Conservation (phyloP, 1,140 invertebrate species). For the Ceratitis capitata region DNA sequence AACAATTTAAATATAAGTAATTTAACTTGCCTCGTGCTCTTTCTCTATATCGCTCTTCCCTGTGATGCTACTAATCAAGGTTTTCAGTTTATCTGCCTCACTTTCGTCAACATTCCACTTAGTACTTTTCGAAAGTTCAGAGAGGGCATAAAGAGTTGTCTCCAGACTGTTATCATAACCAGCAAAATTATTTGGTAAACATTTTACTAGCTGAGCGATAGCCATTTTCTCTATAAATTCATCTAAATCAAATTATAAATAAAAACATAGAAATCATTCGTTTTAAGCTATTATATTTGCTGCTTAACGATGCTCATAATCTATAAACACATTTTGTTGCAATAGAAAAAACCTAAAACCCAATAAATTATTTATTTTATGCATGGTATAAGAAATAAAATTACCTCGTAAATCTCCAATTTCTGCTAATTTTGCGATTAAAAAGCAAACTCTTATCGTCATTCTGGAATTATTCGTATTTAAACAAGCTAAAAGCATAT, state of each 20-base stretch:
- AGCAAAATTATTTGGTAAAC: neutral
- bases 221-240: neutral
- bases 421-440: conserved; percentile 40
- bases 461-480: conserved; percentile 21
- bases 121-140: neutral
- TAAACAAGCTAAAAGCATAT: conserved; percentile 41
- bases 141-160: neutral
- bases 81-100: neutral
- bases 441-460: conserved; percentile 43
- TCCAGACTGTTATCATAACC: neutral
- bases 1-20: too few species aligned
- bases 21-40: neutral
- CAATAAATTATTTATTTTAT: too few species aligned
- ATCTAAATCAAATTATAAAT: neutral
- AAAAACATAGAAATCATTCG: too few species aligned
- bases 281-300: too few species aligned
- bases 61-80: neutral
- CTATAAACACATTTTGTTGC: too few species aligned
- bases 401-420: neutral
- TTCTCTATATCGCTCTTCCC: neutral
- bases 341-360: too few species aligned
- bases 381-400: neutral
- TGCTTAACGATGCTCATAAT: too few species aligned
- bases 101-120: neutral
- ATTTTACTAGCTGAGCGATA: neutral